Evolutionary conservation across 2,113 vertebrate genomes (phyloP).

Genomic region (Amphilophus citrinellus): DNA sequence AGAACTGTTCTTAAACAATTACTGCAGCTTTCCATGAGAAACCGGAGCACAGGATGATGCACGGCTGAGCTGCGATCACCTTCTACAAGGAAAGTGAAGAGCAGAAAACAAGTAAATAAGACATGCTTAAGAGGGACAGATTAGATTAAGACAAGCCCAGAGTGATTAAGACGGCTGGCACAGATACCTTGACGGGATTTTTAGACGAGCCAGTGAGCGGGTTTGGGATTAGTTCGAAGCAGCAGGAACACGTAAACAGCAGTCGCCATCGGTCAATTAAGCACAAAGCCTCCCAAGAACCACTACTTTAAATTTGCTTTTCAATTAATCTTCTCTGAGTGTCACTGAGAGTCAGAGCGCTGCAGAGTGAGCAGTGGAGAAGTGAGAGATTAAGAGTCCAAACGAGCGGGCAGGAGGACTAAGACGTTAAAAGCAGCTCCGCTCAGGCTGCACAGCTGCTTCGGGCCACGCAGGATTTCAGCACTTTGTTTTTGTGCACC

Average conservation of each 20-base stretch:
- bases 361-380: conserved; percentile 65
- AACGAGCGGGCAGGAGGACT: conserved; percentile 39
- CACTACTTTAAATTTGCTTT: conserved; percentile 69
- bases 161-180: conserved; percentile 72
- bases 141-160: conserved; percentile 63
- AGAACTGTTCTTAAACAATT: conserved; percentile 25
- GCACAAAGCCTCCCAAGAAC: conserved; percentile 66
- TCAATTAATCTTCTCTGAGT: conserved; percentile 70
- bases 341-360: conserved; percentile 32
- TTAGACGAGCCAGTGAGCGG: conserved; percentile 33
- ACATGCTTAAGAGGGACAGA: conserved; percentile 59
- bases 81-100: conserved; percentile 54
- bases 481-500: conserved; percentile 63
- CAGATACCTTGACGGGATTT: conserved; percentile 63
- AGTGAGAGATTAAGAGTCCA: conserved; percentile 59
- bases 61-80: conserved; percentile 40
- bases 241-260: conserved; percentile 63
- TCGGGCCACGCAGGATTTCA: conserved; percentile 45
- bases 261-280: conserved; percentile 74
- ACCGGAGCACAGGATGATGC: conserved; percentile 17
- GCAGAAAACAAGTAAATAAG: conserved; percentile 74
- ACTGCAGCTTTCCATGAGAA: conserved; percentile 13
- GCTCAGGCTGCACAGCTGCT: conserved; percentile 61
- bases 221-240: conserved; percentile 53
- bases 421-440: conserved; percentile 27